Conservation (phyloP, 2,113 vertebrate genomes). For the Serilophus lunatus region DNA sequence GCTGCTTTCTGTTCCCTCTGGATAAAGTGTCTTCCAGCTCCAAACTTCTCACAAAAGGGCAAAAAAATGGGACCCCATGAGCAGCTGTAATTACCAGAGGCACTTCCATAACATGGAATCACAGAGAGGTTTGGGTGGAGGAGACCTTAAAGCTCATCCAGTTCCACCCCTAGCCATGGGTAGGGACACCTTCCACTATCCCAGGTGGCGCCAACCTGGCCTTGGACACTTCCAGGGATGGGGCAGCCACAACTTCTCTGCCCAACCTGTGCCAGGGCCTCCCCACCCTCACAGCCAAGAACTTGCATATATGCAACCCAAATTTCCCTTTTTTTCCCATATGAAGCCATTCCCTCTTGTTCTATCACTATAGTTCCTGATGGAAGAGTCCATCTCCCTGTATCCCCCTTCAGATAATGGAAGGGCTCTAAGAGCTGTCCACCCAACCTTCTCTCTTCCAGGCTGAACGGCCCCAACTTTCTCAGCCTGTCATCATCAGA, state of each 20-base stretch:
- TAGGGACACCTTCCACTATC: neutral
- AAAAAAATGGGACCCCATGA: neutral
- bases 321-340: neutral
- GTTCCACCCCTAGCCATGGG: neutral
- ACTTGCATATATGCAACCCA: too few species aligned
- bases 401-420: too few species aligned
- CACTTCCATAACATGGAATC: neutral
- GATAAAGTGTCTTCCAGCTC: neutral
- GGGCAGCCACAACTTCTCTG: neutral
- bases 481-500: neutral
- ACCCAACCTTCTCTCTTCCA: neutral
- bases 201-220: fast-evolving
- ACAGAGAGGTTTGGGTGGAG: neutral
- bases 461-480: neutral
- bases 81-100: neutral
- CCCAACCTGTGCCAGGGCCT: neutral
- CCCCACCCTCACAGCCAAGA: neutral
- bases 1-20: fast-evolving
- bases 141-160: neutral
- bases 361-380: neutral
- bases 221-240: neutral
- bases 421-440: neutral
- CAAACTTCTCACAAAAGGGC: neutral
- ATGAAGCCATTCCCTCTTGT: neutral
- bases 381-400: neutral